Evolutionary conservation across 2,888 invertebrate genomes (phyloP).

Genomic region (Pemphredon lugubris): DNA sequence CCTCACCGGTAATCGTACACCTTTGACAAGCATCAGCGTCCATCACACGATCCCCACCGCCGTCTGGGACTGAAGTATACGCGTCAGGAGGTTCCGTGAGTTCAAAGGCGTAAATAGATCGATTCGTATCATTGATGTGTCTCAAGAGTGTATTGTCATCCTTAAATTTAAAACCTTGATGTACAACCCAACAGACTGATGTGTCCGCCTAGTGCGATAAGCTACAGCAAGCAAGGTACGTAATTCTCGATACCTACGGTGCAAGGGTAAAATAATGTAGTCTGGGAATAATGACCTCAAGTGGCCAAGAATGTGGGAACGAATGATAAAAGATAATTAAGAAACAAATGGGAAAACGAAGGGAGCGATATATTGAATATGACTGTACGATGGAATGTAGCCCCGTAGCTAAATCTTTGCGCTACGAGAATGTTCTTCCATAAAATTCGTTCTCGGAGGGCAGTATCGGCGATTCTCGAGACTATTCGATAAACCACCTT

Average conservation of each 20-base stretch:
- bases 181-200: conserved; percentile 59
- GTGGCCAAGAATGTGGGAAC: conserved; percentile 23
- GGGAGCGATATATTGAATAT: conserved; percentile 16
- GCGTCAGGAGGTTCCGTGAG: conserved; percentile 77
- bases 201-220: conserved; percentile 60
- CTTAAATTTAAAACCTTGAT: conserved; percentile 75
- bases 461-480: conserved; percentile 77
- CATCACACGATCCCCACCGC: conserved; percentile 67
- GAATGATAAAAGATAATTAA: neutral
- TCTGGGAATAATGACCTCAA: conserved; percentile 29
- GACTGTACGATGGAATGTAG: conserved; percentile 77
- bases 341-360: conserved; percentile 6
- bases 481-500: conserved; percentile 71
- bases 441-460: conserved; percentile 73
- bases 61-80: conserved; percentile 66
- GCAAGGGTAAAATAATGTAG: conserved; percentile 62
- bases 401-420: conserved; percentile 73
- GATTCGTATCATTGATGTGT: conserved; percentile 82
- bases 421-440: conserved; percentile 79
- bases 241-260: conserved; percentile 59
- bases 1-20: conserved; percentile 70
- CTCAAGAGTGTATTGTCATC: conserved; percentile 83
- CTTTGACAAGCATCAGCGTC: conserved; percentile 68
- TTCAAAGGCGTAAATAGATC: conserved; percentile 82
- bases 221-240: conserved; percentile 56